Conservation (phyloP, 2,797 vertebrate genomes). For the Antennarius maculatus region DNA sequence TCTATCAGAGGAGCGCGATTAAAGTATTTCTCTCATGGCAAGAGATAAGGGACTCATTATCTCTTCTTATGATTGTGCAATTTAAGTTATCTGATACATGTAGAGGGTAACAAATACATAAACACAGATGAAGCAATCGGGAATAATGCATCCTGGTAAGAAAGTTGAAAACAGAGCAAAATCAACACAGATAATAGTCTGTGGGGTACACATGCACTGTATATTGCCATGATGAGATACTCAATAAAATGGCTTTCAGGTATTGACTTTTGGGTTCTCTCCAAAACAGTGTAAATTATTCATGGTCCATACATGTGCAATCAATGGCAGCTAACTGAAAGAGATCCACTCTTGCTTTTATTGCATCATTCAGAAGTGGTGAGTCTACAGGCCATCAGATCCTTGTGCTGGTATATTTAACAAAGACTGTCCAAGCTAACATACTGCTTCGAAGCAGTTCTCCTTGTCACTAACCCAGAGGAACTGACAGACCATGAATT, state of each 20-base stretch:
- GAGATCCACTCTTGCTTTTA: slow-evolving; percentile 57
- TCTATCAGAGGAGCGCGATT: slow-evolving; percentile 46
- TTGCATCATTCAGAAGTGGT: slow-evolving; percentile 48
- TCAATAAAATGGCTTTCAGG: slow-evolving; percentile 78
- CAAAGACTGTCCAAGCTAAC: slow-evolving; percentile 42
- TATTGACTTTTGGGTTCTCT: slow-evolving; percentile 77
- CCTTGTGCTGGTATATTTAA: slow-evolving; percentile 7
- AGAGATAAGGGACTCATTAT: slow-evolving; percentile 34
- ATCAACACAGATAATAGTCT: slow-evolving; percentile 41
- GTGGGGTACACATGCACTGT: slow-evolving; percentile 40
- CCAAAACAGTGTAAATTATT: slow-evolving; percentile 79
- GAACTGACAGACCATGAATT: slow-evolving; percentile 13
- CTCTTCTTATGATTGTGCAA: slow-evolving; percentile 57
- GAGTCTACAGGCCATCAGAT: slow-evolving; percentile 40
- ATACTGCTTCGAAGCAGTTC: slow-evolving; percentile 41
- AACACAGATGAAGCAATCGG: slow-evolving; percentile 41
- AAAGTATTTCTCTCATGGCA: slow-evolving; percentile 33
- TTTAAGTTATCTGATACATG: slow-evolving; percentile 53
- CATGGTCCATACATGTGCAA: slow-evolving; percentile 65
- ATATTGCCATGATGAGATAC: slow-evolving; percentile 63
- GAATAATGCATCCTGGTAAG: slow-evolving; percentile 46
- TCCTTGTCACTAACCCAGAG: slow-evolving; percentile 29
- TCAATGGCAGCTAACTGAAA: slow-evolving; percentile 65
- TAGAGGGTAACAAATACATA: slow-evolving; percentile 36
- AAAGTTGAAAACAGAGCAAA: slow-evolving; percentile 51